These are phyloP conservation scores for Zaprionus ghesquierei DNA, from an alignment of 1,140 invertebrate species.

Conservation along the genomic window DNA sequence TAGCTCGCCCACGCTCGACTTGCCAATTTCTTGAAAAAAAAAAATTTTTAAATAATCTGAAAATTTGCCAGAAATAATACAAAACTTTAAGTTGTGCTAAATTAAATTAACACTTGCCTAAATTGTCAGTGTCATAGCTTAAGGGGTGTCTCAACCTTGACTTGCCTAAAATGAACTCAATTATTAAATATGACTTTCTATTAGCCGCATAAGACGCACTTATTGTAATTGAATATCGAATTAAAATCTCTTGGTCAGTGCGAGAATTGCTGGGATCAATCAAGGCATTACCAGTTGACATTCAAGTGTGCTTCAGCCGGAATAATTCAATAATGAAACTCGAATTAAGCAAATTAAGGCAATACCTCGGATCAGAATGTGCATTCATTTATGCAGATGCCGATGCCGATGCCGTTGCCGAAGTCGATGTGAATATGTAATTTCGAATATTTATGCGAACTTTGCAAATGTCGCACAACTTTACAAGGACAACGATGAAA, in stretches of 20 bases:
- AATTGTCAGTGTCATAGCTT: too few relatives aligned
- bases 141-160: neutral
- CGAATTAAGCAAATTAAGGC: neutral
- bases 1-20: neutral
- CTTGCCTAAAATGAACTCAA: neutral
- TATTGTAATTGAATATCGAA: neutral
- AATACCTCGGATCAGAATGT: neutral
- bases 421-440: constrained; percentile 1
- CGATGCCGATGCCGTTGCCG: neutral
- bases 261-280: neutral
- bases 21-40: neutral
- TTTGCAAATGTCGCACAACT: constrained; percentile 8
- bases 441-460: constrained; percentile 26
- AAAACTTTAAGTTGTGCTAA: too few relatives aligned
- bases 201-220: neutral
- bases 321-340: neutral
- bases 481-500: constrained; percentile 25
- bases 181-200: neutral
- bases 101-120: neutral
- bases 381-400: constrained; percentile 18
- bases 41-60: neutral
- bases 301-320: neutral
- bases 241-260: neutral
- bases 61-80: too few relatives aligned
- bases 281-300: neutral